Percentiles rank a stretch among this genome's conserved stretches.
These are phyloP conservation scores for Yponomeuta malinellus DNA, from an alignment of 2,888 invertebrate genomes.

Conservation along the genomic window DNA sequence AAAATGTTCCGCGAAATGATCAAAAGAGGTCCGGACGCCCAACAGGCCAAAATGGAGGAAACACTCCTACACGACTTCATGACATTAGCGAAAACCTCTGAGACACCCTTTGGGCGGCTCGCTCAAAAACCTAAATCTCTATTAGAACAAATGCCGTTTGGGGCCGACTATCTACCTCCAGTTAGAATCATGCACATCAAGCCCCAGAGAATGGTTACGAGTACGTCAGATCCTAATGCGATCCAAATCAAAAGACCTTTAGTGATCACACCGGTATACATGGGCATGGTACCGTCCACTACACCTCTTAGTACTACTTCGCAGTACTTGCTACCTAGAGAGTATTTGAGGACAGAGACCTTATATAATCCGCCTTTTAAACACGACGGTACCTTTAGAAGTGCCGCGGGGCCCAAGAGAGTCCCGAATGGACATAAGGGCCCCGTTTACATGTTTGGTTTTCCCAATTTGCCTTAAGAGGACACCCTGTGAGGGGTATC, in stretches of 20 bases:
- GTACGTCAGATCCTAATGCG: neutral
- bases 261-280: slow-evolving; percentile 7
- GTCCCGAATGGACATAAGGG: neutral
- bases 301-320: neutral
- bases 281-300: neutral
- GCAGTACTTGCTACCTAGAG: neutral
- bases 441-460: neutral
- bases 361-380: neutral
- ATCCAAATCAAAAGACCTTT: neutral
- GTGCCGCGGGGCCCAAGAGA: neutral
- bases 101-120: neutral
- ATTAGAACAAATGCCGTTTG: no score
- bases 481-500: neutral
- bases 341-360: neutral
- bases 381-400: neutral
- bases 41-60: neutral
- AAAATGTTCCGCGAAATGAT: slow-evolving; percentile 39
- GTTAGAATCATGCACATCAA: slow-evolving; percentile 41
- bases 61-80: slow-evolving; percentile 16
- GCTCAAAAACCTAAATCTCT: no score
- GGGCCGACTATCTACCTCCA: slow-evolving; percentile 30
- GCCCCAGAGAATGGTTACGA: slow-evolving; percentile 20
- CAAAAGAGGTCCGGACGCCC: slow-evolving; percentile 17
- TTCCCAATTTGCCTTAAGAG: neutral
- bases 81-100: slow-evolving; percentile 4